Base-by-base conservation (phyloP, 2,888 invertebrate species). In the Tiliacea aurago region DNA sequence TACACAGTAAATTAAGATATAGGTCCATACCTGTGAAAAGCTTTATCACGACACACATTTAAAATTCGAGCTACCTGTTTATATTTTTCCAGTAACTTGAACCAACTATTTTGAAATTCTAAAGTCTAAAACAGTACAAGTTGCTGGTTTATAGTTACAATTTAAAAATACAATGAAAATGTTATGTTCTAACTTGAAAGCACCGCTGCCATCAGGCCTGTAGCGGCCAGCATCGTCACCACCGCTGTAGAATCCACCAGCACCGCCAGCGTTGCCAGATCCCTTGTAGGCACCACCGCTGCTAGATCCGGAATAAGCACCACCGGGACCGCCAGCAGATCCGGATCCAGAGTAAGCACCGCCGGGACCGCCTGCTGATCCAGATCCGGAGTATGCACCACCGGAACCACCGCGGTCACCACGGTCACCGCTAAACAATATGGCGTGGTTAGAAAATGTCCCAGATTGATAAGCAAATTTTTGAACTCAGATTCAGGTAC, bases 321-420 rank as follows among this genome's bases (percentile, higher is more conserved):
- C 91, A 2, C 91, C 90, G 13, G 90, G 86, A 37, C 89, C 91
- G 0, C 90, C 91, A 1, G 86, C 87, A 10, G 87, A 86, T 58
- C 91, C 86, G 5, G 90, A 89, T 18, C 93, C 93, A 0, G 77
- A 55, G 81, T 89, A 89, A 47, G 92, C 93, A 13, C 95, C 95
- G n/a, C 94, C 94, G 23, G 92, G 92, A 58, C 89, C 91, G 0
- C 90, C 91, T 1, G 86, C 87, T 13, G 87, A 86, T 59, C 91
- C 86, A 4, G 90, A 89, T 18, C 93, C 93, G 0, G 77, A 55
- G 81, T 89, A 89, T 49, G 92, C 93, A 11, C 84, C 89, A n/a
- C 94, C 94, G 23, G 92, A 92, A 56, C 84, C 89, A n/a, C 28
- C 94, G 28, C 94, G 92, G 89, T 94, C 94, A 11, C 94, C 94